phyloP scores from a whole-genome alignment of 2,797 vertebrate genomes.

The Pseudopleuronectes americanus region DNA sequence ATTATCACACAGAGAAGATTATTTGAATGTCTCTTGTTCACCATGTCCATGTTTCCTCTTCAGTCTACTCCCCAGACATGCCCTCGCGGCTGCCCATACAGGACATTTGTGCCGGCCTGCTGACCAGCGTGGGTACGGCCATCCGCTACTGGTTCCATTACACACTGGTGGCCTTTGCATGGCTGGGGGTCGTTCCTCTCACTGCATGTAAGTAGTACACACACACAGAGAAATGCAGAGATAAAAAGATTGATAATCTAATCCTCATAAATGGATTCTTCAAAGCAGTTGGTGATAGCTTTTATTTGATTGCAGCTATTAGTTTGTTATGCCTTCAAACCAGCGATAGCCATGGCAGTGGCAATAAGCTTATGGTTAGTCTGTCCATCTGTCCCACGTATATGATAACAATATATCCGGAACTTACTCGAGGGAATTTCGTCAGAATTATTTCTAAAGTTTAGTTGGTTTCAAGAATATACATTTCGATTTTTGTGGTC shows the following conservation, averaged over 20 bases:
- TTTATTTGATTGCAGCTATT: neutral
- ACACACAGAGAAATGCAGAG: conserved; percentile 3
- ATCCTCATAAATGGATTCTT: neutral
- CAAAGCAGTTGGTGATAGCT: neutral
- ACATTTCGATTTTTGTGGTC: no score
- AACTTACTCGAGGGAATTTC: neutral
- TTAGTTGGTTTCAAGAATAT: neutral
- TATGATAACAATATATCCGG: neutral
- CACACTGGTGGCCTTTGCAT: conserved; percentile 99
- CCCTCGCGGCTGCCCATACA: conserved; percentile 98
- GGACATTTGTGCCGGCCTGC: conserved; percentile 98
- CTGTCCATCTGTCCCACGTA: no score
- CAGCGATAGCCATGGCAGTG: no score
- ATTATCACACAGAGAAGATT: neutral
- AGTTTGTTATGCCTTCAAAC: neutral
- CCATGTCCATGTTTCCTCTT: neutral
- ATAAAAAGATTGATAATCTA: neutral
- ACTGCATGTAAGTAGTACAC: conserved; percentile 93
- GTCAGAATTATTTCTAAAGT: no score
- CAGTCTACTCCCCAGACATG: conserved; percentile 99
- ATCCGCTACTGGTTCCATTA: conserved; percentile 99
- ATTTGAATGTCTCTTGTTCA: conserved; percentile 12
- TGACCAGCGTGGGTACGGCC: conserved; percentile 98
- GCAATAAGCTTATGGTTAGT: no score
- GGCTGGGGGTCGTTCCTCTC: conserved; percentile 99